These are phyloP conservation scores for Vespertilio murinus DNA, from an alignment of 2,797 vertebrate genomes.

Conservation along the genomic window DNA sequence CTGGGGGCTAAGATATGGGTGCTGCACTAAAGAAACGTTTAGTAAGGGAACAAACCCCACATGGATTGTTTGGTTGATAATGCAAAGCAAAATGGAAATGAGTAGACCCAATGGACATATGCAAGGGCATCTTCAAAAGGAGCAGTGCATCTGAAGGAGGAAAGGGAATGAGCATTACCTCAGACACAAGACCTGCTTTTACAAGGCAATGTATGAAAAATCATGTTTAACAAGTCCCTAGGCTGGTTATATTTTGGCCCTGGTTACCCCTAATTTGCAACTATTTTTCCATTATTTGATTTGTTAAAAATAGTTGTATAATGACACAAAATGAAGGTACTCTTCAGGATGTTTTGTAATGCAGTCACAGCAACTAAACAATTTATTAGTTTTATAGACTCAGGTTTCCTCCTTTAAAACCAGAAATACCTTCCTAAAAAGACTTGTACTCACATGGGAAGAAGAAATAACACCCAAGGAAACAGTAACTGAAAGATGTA, in stretches of 20 bases:
- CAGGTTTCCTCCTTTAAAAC: conserved; percentile 9
- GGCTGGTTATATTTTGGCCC: background rate
- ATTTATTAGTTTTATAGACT: background rate
- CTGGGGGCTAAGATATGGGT: background rate
- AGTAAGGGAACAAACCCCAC: background rate
- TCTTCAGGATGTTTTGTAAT: background rate
- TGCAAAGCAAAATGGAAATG: background rate
- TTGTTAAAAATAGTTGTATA: background rate
- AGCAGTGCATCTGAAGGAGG: background rate
- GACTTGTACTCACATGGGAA: background rate
- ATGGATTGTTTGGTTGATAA: background rate
- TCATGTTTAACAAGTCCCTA: background rate
- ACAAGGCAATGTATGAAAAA: background rate
- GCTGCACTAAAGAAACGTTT: background rate
- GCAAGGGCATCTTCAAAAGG: background rate
- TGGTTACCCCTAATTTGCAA: background rate
- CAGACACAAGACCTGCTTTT: background rate
- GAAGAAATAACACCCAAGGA: background rate
- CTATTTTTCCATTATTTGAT: background rate
- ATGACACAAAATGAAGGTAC: background rate
- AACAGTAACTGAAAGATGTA: background rate
- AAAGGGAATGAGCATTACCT: background rate
- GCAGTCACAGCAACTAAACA: background rate
- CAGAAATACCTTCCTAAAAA: background rate
- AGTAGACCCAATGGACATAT: background rate